Evolutionary conservation across 1,140 invertebrate genomes (phyloP), one percentile per base, ranked within the genome.

Genomic region (Coenobita brevimanus): DNA sequence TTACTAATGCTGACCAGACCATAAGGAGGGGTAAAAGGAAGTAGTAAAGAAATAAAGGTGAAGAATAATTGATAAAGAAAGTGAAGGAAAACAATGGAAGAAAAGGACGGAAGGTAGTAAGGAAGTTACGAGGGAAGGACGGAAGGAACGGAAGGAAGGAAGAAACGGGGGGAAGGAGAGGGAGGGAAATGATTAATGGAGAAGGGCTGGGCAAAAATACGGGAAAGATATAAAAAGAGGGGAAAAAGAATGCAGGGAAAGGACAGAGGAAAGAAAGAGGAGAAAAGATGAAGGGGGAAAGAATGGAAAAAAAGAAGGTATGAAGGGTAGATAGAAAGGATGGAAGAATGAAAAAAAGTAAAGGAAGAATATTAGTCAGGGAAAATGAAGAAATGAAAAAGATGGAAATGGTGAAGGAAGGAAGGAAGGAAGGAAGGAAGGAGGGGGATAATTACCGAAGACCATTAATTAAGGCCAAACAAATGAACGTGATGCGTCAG

Each of bases 401-500:
- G n/a, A n/a, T n/a, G n/a, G n/a, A n/a, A n/a, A n/a, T n/a, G 64
- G 17, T 24, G 36, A 30, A 27, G 15, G 41, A 2, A 38, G 33
- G 6, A 38, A 17, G 8, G 41, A 38, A 71, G 13, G 36, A 27
- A 24, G 73, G 73, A 6, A 76, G 41, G 73, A 38, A 71, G 41
- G 24, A 38, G 75, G 79, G 60, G 60, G 79, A 82, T 82, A 82
- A 82, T 82, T 82, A 82, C 80, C 80, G 50, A 82, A 82, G 64
- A 82, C 80, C 80, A 82, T 82, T 82, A 82, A 82, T 82, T 82
- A 82, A 67, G 60, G 79, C 79, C 80, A 82, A 82, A 82, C 80
- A 82, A 82, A 82, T 82, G 80, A 82, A 82, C 62, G 80, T 71
- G 80, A 82, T 82, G 64, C 80, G 80, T 82, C 80, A 82, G 50